Base-by-base conservation (phyloP, 2,113 vertebrate species). In the Regulus satrapa region DNA sequence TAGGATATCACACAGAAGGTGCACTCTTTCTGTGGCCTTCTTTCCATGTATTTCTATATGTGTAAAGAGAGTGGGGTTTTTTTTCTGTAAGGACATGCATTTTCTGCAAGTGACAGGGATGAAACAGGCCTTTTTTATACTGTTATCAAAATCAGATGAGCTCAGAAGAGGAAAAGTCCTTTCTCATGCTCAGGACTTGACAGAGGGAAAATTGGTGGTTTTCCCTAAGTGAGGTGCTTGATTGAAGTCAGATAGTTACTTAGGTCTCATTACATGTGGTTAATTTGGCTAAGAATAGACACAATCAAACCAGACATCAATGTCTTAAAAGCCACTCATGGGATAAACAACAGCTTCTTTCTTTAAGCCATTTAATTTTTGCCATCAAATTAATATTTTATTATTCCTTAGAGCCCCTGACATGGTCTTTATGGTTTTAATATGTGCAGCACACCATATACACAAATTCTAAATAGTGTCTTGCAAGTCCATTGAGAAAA, bases 371-470 rank as follows among this genome's bases (percentile, higher is more conserved):
- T 98, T 98, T 99, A 98, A 98, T 98, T 98, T 99, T 98, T 98
- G 97, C 98, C 97, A 98, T 85, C 72, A 97, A 97, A 98, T 98
- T 98, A 98, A 99, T 99, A 98, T 98, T 99, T 98, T 95, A 98
- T 98, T 98, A 98, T 97, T 98, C 98, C 98, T 98, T 96, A 76
- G 97, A 98, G 98, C 81, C 96, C 89, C 91, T 98, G 98, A 97
- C 97, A 92, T 96, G 96, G 97, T 97, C 97, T 98, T 98, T 97
- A 86, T 97, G 97, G 95, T 97, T 98, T 98, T 95, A 97, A 98
- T 98, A 98, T 97, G 97, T 98, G 97, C 96, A 97, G 92, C 92
- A 95, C 96, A 97, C 96, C 96, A 96, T 96, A 94, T 88, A 97
- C 95, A 93, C 75, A 88, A 96, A 97, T 98, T 98, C 95, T 97